Evolutionary conservation across 2,797 vertebrate genomes (phyloP).

Genomic region (Morelia viridis): DNA sequence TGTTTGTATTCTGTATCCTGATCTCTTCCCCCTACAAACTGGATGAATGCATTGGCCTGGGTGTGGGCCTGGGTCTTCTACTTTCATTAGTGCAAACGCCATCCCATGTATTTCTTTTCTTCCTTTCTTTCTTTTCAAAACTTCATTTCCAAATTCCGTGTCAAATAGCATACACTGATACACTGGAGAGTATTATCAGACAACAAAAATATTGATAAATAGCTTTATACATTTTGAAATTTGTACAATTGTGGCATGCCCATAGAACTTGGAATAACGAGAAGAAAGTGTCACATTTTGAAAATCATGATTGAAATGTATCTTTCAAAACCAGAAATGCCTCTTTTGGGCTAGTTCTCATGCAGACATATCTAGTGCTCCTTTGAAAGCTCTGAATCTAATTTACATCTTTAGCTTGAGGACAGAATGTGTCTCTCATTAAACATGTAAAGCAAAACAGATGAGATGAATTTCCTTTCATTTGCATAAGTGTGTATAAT

Average conservation of each 20-base stretch:
- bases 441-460: constrained; percentile 33
- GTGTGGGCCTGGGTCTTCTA: no score
- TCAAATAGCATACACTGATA: neutral
- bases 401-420: constrained; percentile 39
- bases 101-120: neutral
- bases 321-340: neutral
- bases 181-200: neutral
- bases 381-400: constrained; percentile 3
- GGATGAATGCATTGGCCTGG: neutral
- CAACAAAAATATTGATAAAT: neutral
- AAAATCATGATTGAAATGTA: neutral
- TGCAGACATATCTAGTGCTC: neutral
- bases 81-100: neutral
- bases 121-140: neutral
- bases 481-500: constrained; percentile 42
- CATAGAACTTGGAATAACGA: neutral
- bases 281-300: neutral
- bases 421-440: constrained; percentile 31
- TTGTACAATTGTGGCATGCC: neutral
- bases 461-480: constrained; percentile 39
- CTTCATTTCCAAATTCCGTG: neutral
- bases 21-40: neutral
- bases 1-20: neutral
- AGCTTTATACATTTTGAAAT: neutral
- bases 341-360: neutral